Conservation (phyloP, 2,113 vertebrate genomes). For the Sisor rabdophorus region DNA sequence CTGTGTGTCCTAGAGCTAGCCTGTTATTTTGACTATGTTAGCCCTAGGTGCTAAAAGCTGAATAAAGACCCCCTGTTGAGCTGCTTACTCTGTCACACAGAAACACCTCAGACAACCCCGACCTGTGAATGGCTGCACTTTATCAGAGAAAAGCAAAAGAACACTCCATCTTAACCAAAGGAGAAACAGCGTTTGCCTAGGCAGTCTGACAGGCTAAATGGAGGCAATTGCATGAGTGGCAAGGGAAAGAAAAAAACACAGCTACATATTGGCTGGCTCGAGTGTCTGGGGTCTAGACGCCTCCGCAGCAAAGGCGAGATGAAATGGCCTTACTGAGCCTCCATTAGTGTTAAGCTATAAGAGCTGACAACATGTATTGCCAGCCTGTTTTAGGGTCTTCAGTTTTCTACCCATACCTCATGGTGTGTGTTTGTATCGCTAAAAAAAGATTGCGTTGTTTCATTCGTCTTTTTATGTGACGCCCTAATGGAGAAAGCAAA, state of each 20-base stretch:
- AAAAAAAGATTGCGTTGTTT: constrained; percentile 2
- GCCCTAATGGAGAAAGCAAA: too few species aligned
- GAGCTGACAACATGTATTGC: constrained; percentile 32
- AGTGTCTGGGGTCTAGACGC: constrained; percentile 53
- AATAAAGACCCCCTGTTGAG: constrained; percentile 60
- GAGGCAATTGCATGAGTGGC: constrained; percentile 79
- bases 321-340: constrained; percentile 35
- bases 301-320: constrained; percentile 47
- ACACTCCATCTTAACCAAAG: constrained; percentile 68
- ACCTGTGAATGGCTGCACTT: constrained; percentile 62
- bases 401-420: constrained; percentile 7
- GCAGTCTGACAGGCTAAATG: constrained; percentile 75
- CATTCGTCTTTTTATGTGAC: not conserved
- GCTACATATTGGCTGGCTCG: constrained; percentile 22
- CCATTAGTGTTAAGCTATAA: constrained; percentile 39
- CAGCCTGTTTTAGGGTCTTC: constrained; percentile 12
- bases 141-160: constrained; percentile 67
- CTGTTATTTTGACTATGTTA: not conserved
- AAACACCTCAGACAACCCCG: constrained; percentile 36
- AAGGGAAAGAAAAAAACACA: constrained; percentile 58
- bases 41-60: constrained; percentile 32
- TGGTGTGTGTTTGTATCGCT: constrained; percentile 1
- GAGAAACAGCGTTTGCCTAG: constrained; percentile 71
- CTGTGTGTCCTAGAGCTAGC: not conserved
- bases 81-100: constrained; percentile 51